Conservation (phyloP, 1,140 invertebrate genomes). For the Sinella curviseta region DNA sequence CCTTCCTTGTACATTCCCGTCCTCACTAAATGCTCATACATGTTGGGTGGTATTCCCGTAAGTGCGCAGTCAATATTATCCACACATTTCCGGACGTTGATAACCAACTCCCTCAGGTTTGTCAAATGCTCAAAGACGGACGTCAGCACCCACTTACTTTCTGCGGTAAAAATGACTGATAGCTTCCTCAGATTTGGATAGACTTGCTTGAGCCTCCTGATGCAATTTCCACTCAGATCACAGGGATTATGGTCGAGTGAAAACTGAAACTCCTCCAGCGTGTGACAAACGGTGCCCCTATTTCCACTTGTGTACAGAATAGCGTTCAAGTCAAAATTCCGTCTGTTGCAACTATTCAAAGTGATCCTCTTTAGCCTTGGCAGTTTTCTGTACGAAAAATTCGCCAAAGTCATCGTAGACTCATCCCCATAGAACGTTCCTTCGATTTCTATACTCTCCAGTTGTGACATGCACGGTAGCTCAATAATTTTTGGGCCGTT, state of each 20-base stretch:
- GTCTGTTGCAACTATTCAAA: constrained; percentile 8
- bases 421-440: constrained; percentile 19
- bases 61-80: neutral
- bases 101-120: neutral
- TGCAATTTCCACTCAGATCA: constrained; percentile 4
- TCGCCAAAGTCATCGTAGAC: neutral
- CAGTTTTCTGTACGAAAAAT: constrained; percentile 4
- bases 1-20: neutral
- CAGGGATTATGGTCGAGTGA: constrained; percentile 2
- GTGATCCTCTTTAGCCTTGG: constrained; percentile 8
- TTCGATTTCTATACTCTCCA: constrained; percentile 4
- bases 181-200: constrained; percentile 16
- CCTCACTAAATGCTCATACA: neutral
- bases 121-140: constrained; percentile 13
- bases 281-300: neutral
- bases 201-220: neutral
- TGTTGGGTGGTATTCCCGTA: neutral
- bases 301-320: constrained; percentile 11
- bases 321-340: constrained; percentile 10
- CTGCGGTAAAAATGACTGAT: neutral
- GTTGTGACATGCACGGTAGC: neutral
- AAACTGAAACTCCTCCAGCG: constrained; percentile 16
- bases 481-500: neutral
- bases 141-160: neutral
- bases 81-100: constrained; percentile 6